Evolutionary conservation across 2,888 invertebrate species (phyloP), one percentile per base, ranked within the genome.

Genomic region (Agriopis marginaria): DNA sequence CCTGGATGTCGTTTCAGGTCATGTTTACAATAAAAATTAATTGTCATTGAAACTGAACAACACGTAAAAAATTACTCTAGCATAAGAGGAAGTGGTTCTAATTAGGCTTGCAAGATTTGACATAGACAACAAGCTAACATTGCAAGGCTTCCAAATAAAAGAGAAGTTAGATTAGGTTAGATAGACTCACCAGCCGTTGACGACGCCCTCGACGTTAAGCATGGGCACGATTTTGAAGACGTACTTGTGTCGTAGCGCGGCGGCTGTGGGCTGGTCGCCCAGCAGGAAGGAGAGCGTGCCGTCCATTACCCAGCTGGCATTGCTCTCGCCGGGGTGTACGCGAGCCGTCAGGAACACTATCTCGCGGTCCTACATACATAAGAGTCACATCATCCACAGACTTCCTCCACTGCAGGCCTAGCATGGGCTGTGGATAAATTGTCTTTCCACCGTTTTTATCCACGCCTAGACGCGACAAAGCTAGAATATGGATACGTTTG

Each of bases 281-380:
- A 97, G 88, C 67, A 98, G 90, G 77, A 94, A 96, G 65, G 95
- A 94, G 64, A 98, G 89, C 0, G 96, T 96, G 7, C 97, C 98
- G 86, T 97, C 97, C 97, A 98, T 97, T 71, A 98, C 96, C 97
- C 97, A 98, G 0, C 97, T 97, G 8, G 98, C 95, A 88, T 98
- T 98, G 85, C 97, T 97, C 89, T 98, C 98, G 0, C 98, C 97
- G 0, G 98, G 98, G 92, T 98, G 98, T 9, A 98, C 98, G 75
- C 98, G 95, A 0, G 97, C 96, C 9, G 97, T 96, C 61, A 98
- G 92, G 83, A 98, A 96, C 74, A 98, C 91, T 75, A 96, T 93
- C 75, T 96, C 95, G 50, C 96, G 95, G 58, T 95, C 95, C 96
- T 96, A 81, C 7, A 60, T 40, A 40, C 4, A 11, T 40, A 45